These are phyloP conservation scores for Vipera latastei DNA, from an alignment of 2,797 vertebrate genomes.

Conservation along the genomic window DNA sequence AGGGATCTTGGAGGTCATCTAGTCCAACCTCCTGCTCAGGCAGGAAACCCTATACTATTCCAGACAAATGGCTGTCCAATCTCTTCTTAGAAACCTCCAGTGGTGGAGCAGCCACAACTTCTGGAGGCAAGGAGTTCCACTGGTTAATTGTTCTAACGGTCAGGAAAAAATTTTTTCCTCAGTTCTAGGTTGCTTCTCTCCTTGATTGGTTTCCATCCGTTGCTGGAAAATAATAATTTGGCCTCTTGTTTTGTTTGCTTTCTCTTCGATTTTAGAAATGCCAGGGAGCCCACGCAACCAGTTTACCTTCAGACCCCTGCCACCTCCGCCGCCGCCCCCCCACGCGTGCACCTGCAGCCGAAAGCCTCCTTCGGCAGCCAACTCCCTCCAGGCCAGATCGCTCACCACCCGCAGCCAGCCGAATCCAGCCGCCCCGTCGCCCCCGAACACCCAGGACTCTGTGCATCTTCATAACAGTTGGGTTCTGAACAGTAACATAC, in stretches of 20 bases:
- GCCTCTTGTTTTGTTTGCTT: conserved; percentile 3
- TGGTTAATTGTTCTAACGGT: background rate
- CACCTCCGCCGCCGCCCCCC: conserved; percentile 84
- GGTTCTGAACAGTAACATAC: conserved; percentile 97
- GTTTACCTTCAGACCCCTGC: conserved; percentile 92
- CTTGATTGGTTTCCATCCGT: background rate
- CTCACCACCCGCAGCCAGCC: conserved; percentile 90
- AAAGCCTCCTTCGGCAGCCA: conserved; percentile 80
- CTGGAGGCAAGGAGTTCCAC: background rate
- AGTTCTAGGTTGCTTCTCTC: background rate
- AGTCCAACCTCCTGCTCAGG: too few relatives aligned
- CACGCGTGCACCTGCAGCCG: conserved; percentile 90
- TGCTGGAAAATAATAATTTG: background rate
- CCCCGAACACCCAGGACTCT: conserved; percentile 73
- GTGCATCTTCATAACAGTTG: conserved; percentile 94
- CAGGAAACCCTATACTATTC: background rate
- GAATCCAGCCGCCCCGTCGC: conserved; percentile 79
- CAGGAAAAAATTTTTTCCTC: background rate
- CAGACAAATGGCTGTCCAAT: background rate
- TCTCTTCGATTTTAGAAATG: conserved; percentile 73
- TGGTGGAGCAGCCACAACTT: background rate
- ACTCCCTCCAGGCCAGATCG: conserved; percentile 89
- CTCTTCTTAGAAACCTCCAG: background rate
- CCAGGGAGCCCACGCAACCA: conserved; percentile 88
- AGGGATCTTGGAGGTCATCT: background rate